phyloP scores from a whole-genome alignment of 1,140 invertebrate genomes.

The Nasonia longicornis region DNA sequence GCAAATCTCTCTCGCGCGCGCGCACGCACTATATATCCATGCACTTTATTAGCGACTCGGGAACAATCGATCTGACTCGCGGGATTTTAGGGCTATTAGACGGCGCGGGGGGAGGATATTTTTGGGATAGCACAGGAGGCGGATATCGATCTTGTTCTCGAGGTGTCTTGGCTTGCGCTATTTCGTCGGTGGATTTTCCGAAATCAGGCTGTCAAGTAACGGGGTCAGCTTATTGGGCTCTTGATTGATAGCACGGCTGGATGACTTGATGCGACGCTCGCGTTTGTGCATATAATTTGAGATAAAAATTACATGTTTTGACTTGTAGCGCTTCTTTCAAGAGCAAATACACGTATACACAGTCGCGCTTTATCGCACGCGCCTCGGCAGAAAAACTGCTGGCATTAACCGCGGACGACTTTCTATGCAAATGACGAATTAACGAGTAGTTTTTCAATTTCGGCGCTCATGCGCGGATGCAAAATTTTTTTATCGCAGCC shows the following conservation, averaged over 20 bases:
- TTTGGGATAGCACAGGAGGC: background rate
- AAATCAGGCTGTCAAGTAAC: background rate
- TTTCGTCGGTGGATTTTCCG: background rate
- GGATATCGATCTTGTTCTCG: background rate
- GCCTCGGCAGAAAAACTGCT: too few species aligned
- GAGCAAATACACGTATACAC: too few species aligned
- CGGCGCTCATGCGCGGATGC: background rate
- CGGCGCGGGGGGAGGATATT: background rate
- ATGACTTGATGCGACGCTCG: too few species aligned
- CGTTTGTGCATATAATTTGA: too few species aligned
- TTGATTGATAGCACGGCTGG: background rate
- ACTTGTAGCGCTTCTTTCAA: too few species aligned
- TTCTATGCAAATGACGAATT: too few species aligned
- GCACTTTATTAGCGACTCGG: background rate
- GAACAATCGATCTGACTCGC: conserved; percentile 3
- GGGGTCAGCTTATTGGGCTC: background rate
- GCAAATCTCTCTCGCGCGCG: background rate
- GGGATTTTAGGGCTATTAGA: background rate
- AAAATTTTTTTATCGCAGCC: background rate
- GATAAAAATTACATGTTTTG: too few species aligned
- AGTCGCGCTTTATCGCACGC: too few species aligned
- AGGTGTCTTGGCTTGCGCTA: background rate
- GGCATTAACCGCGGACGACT: too few species aligned
- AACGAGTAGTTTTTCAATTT: background rate
- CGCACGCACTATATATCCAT: background rate